Conservation (phyloP, 1,140 invertebrate species). For the Sycobia sp. region DNA sequence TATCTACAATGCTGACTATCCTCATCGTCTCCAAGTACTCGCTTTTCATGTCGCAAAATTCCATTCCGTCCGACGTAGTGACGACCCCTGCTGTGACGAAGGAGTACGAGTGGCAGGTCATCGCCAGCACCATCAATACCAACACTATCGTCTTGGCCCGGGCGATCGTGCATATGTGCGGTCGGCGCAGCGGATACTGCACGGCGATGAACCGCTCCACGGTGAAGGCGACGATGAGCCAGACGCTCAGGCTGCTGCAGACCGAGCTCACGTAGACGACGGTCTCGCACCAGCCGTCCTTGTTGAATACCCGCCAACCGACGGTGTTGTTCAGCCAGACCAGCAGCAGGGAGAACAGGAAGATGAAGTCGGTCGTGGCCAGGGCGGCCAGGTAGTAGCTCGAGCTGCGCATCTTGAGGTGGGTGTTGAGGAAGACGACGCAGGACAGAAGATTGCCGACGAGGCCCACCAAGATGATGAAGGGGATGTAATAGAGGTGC, state of each 20-base stretch:
- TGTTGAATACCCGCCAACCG: conserved; percentile 62
- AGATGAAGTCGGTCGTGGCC: conserved; percentile 63
- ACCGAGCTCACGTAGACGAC: conserved; percentile 66
- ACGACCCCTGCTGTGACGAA: conserved; percentile 61
- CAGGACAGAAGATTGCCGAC: conserved; percentile 66
- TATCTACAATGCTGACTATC: conserved; percentile 65
- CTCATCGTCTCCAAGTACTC: conserved; percentile 60
- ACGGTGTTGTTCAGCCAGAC: conserved; percentile 64
- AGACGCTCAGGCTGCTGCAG: conserved; percentile 66
- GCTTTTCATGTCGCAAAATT: conserved; percentile 57
- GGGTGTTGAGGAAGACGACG: conserved; percentile 65
- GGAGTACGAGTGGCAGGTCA: conserved; percentile 63
- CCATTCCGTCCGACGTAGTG: conserved; percentile 47
- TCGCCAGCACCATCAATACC: conserved; percentile 53
- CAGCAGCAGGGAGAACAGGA: conserved; percentile 60
- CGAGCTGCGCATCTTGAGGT: conserved; percentile 64
- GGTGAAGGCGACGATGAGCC: conserved; percentile 70
- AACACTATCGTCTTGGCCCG: conserved; percentile 65
- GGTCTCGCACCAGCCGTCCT: conserved; percentile 65
- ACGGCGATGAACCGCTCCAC: conserved; percentile 71
- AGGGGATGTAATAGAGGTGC: conserved; percentile 63
- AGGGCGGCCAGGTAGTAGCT: conserved; percentile 67
- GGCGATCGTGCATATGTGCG: conserved; percentile 67
- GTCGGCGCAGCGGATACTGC: conserved; percentile 68
- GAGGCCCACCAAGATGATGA: conserved; percentile 63